These are phyloP conservation scores for Globodera ellingtonae DNA, from an alignment of 1,140 invertebrate genomes.

Conservation along the genomic window DNA sequence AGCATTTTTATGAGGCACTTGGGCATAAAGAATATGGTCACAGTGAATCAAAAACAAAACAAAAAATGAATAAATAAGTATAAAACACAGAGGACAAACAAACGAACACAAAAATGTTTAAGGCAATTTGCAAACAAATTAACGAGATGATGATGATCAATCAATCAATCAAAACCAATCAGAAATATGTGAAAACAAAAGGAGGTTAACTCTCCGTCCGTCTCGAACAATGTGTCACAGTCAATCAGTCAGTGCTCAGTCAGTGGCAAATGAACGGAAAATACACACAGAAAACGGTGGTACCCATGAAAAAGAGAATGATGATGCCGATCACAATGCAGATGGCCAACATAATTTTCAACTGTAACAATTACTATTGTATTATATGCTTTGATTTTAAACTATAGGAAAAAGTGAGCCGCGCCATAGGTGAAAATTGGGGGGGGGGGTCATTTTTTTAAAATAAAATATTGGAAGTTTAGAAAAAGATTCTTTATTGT, in stretches of 20 bases:
- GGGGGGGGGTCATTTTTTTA: no score
- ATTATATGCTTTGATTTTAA: no score
- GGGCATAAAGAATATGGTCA: not conserved
- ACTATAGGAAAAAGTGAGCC: no score
- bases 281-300: conserved; percentile 50
- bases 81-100: not conserved
- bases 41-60: not conserved
- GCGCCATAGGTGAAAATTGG: no score
- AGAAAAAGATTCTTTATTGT: no score
- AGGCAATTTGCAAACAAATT: not conserved
- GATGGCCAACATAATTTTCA: conserved; percentile 45
- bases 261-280: conserved; percentile 48
- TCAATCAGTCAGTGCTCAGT: not conserved
- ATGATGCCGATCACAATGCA: conserved; percentile 39
- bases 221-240: not conserved
- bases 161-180: not conserved
- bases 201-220: not conserved
- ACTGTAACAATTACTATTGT: conserved; percentile 31
- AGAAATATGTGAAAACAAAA: not conserved
- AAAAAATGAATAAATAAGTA: not conserved
- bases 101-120: not conserved
- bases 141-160: not conserved
- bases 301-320: conserved; percentile 39
- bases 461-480: no score
- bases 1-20: not conserved